Evolutionary conservation across 2,113 vertebrate species (phyloP), one percentile per base, ranked within the genome.

Genomic region (Dromas ardeola): DNA sequence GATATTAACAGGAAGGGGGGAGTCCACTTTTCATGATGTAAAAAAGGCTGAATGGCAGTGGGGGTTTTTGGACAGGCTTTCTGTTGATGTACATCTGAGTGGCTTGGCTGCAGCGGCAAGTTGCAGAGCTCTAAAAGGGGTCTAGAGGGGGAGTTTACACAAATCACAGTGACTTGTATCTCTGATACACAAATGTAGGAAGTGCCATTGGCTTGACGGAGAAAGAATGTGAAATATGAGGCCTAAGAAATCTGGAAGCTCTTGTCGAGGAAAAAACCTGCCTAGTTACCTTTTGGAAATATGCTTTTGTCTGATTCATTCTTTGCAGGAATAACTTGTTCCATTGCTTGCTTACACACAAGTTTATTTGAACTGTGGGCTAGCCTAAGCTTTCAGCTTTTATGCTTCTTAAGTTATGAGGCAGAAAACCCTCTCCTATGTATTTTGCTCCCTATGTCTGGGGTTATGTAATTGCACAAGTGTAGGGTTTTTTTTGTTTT

Each of bases 341-440:
- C 43, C 4, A 19, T 49, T 32, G 34, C 21, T n/a, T 63, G 7
- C 15, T n/a, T 43, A 11, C 3, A 52, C 5, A 10, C 3, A 47
- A 72, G 16, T 2, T 72, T 80, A 27, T 50, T 27, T 82, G 79
- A 45, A 17, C 13, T 23, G 13, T 38, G 22, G n/a, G 16, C 22
- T 82, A 55, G 17, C 23, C 18, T 43, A 43, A 19, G 47, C 67
- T 93, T 73, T 88, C 83, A 72, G 10, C 15, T 80, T 71, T 9
- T 34, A 25, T 55, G 38, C 9, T 77, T 71, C 71, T 62, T 13
- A 36, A 62, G 17, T 58, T 53, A 13, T 3, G 6, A 43, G 30
- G 5, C 18, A 65, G 6, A 14, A 76, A 6, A 0, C 3, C 8
- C 3, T 8, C 43, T 40, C 2, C 21, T 30, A 1, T 22, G 2